These are phyloP conservation scores for Hydroisotoma schaefferi DNA, from an alignment of 2,888 invertebrate genomes.

Conservation along the genomic window DNA sequence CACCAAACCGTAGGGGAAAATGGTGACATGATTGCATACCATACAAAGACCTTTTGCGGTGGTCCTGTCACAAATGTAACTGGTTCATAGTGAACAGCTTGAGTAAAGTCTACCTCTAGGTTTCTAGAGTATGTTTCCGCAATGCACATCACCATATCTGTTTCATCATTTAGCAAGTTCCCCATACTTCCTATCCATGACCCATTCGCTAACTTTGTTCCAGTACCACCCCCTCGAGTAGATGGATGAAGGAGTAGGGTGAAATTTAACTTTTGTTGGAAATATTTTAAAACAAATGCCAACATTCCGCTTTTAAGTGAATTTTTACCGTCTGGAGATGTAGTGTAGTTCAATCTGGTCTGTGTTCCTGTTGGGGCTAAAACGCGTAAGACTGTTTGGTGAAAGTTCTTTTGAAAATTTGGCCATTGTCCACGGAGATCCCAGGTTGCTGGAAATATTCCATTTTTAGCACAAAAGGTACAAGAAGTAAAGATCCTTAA, in stretches of 20 bases:
- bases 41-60: constrained; percentile 10
- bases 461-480: background rate
- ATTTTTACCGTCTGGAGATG: background rate
- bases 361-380: background rate
- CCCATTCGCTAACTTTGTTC: constrained; percentile 19
- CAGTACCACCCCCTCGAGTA: constrained; percentile 25
- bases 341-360: background rate
- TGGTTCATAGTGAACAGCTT: background rate
- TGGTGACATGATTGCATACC: constrained; percentile 25
- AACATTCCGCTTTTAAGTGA: background rate
- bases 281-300: background rate
- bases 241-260: constrained; percentile 15
- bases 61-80: constrained; percentile 12
- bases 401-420: background rate
- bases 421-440: background rate
- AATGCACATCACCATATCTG: background rate
- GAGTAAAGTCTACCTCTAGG: background rate
- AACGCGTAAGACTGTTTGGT: background rate
- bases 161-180: background rate
- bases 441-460: background rate
- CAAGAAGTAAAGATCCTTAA: background rate
- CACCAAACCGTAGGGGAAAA: constrained; percentile 7
- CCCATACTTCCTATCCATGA: constrained; percentile 22
- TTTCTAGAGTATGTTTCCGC: background rate
- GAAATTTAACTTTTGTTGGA: constrained; percentile 16